A percentile compares a stretch with the other conserved stretches of the same genome.
Evolutionary conservation across 2,888 invertebrate genomes (phyloP).

Genomic region (Rhamnusium bicolor): DNA sequence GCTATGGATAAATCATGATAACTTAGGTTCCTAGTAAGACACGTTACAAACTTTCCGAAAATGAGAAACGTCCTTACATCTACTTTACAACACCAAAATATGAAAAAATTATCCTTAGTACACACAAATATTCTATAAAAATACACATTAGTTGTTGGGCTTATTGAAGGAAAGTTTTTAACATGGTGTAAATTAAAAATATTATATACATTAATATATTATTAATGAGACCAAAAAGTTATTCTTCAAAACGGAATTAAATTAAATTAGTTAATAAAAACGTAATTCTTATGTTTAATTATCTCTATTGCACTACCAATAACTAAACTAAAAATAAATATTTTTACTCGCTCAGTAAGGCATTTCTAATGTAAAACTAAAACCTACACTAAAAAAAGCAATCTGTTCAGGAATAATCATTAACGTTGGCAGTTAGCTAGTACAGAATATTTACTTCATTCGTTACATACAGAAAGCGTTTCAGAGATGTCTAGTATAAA

Average conservation of each 20-base stretch:
- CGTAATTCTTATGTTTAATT: constrained; percentile 32
- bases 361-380: constrained; percentile 53
- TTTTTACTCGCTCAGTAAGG: constrained; percentile 54
- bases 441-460: constrained; percentile 41
- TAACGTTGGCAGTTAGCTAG: constrained; percentile 49
- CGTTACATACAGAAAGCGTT: constrained; percentile 2
- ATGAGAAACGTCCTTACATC: constrained; percentile 45
- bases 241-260: constrained; percentile 36
- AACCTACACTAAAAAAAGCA: constrained; percentile 48
- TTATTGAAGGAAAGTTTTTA: constrained; percentile 47
- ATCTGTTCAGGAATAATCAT: constrained; percentile 53
- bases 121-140: constrained; percentile 49
- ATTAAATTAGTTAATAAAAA: constrained; percentile 33
- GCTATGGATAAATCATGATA: constrained; percentile 39
- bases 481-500: neutral
- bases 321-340: constrained; percentile 58
- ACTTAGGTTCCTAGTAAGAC: constrained; percentile 48
- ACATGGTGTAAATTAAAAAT: constrained; percentile 53
- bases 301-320: constrained; percentile 56
- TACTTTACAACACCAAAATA: constrained; percentile 47
- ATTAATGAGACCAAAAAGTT: constrained; percentile 50
- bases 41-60: constrained; percentile 50
- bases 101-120: constrained; percentile 46
- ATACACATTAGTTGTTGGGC: constrained; percentile 42
- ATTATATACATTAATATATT: constrained; percentile 54